Base-by-base conservation (phyloP, 2,888 invertebrate species). In the Chrysodeixis includens region DNA sequence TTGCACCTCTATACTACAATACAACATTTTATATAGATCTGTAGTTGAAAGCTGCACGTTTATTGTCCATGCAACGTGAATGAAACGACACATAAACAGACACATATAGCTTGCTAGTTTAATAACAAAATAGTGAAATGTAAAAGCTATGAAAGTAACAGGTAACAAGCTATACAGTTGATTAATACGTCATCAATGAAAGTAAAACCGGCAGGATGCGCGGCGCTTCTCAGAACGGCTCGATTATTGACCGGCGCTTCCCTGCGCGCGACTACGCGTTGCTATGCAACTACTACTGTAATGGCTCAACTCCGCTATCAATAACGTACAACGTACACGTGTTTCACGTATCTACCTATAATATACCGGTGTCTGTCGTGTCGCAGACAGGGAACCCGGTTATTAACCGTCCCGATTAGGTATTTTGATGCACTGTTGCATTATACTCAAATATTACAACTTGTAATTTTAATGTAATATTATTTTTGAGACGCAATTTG, bases 201-300 rank as follows among this genome's bases (percentile, higher is more conserved):
- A 79, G 79, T 78, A 69, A 80, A 78, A 80, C 49, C 46, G 58
- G 56, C 68, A 80, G 78, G 76, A 78, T 66, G 66, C 56, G 65
- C 66, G 55, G 61, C 51, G 26, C 52, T 71, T 71, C 69, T 71
- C 60, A 66, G 75, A 69, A 71, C 46, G 9, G 49, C 61, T 56
- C 65, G 75, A 75, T 74, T 79, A 77, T 79, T 79, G 78, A 75
- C 68, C 72, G 72, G 30, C 57, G 55, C 30, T 64, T 66, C 66
- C 67, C 72, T 75, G 69, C 64, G 55, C 56, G 65, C 63, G 60
- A n/a, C 55, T 62, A 44, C 66, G 68, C 63, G 76, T 74, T 75
- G 65, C 68, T 56, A 74, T 74, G 74, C 61, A 66, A 74, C 65
- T 53, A 59, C 52, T 75, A 58, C 51, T 61, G 56, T 53, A 64